Conservation (phyloP, 2,113 vertebrate genomes). For the Catharus bicknelli region DNA sequence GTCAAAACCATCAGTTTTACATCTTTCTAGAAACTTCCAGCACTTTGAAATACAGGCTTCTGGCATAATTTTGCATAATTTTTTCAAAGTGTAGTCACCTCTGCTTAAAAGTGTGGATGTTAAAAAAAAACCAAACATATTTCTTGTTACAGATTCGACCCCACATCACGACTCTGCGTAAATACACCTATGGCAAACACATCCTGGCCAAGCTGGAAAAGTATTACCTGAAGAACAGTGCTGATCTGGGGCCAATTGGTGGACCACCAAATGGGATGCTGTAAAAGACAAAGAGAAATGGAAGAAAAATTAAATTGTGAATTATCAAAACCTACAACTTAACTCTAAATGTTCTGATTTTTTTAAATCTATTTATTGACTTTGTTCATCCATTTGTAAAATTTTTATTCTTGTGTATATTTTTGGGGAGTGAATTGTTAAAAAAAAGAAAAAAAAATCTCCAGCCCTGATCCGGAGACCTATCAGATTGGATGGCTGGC, state of each 20-base stretch:
- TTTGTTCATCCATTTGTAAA: constrained; percentile 84
- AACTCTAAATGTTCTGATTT: constrained; percentile 81
- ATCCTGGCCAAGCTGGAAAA: constrained; percentile 98
- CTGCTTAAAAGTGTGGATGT: neutral
- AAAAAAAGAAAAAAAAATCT: constrained; percentile 62
- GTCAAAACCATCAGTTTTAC: neutral
- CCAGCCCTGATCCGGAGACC: constrained; percentile 75
- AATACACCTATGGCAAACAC: constrained; percentile 98
- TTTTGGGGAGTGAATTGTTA: constrained; percentile 76
- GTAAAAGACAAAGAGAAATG: constrained; percentile 69
- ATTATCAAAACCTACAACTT: constrained; percentile 88
- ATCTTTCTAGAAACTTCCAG: neutral
- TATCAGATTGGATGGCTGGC: constrained; percentile 84
- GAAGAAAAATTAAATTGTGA: constrained; percentile 71
- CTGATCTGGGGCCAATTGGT: constrained; percentile 93
- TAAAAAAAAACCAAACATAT: fast-evolving
- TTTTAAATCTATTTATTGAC: constrained; percentile 86
- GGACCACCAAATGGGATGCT: constrained; percentile 95
- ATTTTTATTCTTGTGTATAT: constrained; percentile 86
- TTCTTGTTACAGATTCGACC: constrained; percentile 87
- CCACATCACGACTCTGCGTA: constrained; percentile 95
- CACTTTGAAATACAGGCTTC: neutral
- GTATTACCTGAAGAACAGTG: constrained; percentile 98
- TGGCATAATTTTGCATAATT: neutral
- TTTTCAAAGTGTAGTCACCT: neutral